Conservation (phyloP, 2,888 invertebrate genomes). For the Callosobruchus maculatus region DNA sequence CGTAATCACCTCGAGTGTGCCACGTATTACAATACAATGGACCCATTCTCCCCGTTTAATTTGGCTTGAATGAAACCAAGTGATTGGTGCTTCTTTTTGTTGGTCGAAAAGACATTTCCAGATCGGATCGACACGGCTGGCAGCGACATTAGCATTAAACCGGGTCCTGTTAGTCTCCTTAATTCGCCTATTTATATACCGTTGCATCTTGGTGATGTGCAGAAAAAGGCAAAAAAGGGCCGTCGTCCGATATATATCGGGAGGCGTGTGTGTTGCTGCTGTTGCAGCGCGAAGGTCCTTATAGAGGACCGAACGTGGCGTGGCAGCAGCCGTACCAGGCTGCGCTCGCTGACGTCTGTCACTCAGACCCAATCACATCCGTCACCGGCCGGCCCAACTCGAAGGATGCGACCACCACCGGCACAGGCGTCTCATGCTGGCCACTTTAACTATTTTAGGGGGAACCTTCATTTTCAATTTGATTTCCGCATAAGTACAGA, state of each 20-base stretch:
- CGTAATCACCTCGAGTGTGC: background rate
- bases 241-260: background rate
- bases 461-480: too few relatives aligned
- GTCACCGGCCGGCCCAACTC: conserved; percentile 30
- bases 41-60: background rate
- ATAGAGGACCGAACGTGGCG: background rate
- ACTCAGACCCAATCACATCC: conserved; percentile 47
- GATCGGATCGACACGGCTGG: background rate
- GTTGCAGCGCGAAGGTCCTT: background rate
- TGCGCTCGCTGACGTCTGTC: conserved; percentile 42
- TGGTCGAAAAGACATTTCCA: background rate
- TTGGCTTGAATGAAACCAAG: background rate
- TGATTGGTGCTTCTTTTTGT: background rate
- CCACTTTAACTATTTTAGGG: too few relatives aligned
- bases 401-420: background rate
- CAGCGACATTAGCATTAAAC: background rate
- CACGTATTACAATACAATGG: background rate
- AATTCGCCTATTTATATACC: conserved; percentile 1
- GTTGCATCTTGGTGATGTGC: background rate
- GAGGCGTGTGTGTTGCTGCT: background rate
- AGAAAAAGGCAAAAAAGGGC: background rate
- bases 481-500: too few relatives aligned
- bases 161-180: background rate
- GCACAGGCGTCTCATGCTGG: background rate
- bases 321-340: background rate